Evolutionary conservation across 1,140 invertebrate genomes (phyloP), one percentile per base, ranked within the genome.

Genomic region (Caerostris darwini): DNA sequence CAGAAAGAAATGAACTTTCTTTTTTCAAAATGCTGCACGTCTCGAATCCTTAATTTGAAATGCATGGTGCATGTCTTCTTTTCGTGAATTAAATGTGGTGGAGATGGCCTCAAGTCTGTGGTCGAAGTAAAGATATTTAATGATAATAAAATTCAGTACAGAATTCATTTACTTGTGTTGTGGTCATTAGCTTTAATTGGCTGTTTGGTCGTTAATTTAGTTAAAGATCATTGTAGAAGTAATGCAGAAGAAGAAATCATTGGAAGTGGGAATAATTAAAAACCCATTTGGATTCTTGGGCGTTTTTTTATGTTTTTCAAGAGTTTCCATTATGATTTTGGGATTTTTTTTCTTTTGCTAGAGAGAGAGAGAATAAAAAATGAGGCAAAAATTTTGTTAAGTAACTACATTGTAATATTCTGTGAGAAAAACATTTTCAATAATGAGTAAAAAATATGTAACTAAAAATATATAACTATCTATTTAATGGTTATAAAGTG

Each of bases 141-240:
- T 17, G 83, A 85, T 85, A 85, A 85, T 85, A 85, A 85, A 59
- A 85, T 85, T 54, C 83, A 8, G 83, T n/a, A 8, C 56, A 8
- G 64, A 88, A 88, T 88, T 88, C 34, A 88, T 88, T 88, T 88
- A 64, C 86, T 88, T 88, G 64, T 88, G 86, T 19, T 50, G 59
- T 17, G 86, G 86, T 64, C 86, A 88, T 88, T 88, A 88, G 59
- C 58, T 88, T 88, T 88, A 88, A 88, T 88, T 88, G 86, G 86
- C 58, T 64, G 86, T 88, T 61, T 64, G 19, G n/a, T 88, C 50
- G 61, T 88, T 88, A 88, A 88, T 88, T 88, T 88, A 50, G 86
- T 88, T 81, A 34, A 5, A 81, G 71, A 81, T 3, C 34, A 34
- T 12, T 5, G 64, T 0, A 67, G 3, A 6, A 67, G n/a, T 3